Evolutionary conservation across 1,140 invertebrate genomes (phyloP), one percentile per base, ranked within the genome.

Genomic region (Drosophila setifemur): DNA sequence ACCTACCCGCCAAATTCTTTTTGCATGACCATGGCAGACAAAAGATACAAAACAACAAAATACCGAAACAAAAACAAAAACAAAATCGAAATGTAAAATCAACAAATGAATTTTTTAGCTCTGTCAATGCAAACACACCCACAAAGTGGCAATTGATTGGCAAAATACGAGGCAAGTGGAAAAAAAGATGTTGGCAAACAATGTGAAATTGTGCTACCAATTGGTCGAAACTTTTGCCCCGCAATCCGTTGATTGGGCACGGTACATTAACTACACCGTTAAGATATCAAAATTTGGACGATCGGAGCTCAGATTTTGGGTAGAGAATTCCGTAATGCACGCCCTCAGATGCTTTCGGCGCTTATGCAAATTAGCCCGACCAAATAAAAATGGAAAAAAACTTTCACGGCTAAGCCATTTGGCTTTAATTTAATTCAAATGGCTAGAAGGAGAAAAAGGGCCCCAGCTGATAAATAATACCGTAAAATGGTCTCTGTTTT

Each of bases 121-220:
- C 11, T 37, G 42, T 47, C 45, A 35, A 42, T 23, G 50, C 72
- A 49, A 73, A 82, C 77, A 76, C 72, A 81, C 67, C 73, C 60
- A 73, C 61, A 77, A 78, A 78, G 70, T 85, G 79, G 70, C 79
- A 74, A 85, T 83, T 83, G 78, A 83, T 83, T 83, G 79, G 52
- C 70, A 75, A 79, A 73, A 79, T 71, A 85, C 43, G 28, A 42
- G 45, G 12, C 53, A 45, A 35, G 23, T 16, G 47, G n/a, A n/a
- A 50, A 70, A 43, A 74, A 79, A 83, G 54, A 83, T 83, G 78
- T 83, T 58, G 63, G 79, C 64, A 85, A 70, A 64, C 58, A 83
- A 85, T 85, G 70, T 63, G 74, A 83, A 85, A 78, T 79, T 85
- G 74, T 85, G 79, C 70, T 83, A 78, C 78, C 78, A 69, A 82